Base-by-base conservation (phyloP, 2,113 vertebrate species). In the Pimephales promelas region DNA sequence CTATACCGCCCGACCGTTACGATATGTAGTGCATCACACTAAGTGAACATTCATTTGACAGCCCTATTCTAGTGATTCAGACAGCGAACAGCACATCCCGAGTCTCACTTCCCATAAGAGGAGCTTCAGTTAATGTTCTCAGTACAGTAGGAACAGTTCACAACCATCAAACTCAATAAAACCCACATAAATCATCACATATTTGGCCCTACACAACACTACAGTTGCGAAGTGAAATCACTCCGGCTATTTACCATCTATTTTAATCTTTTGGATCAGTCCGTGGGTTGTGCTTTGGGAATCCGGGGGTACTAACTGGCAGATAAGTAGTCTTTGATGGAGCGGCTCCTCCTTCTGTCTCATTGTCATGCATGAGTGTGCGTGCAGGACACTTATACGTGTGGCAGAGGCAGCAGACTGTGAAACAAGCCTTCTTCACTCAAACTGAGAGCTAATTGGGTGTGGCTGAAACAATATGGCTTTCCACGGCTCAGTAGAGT, bases 361-460 rank as follows among this genome's bases (percentile, higher is more conserved):
- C 49, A 28, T 80, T 68, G 74, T 76, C 62, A 86, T 66, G 84
- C 79, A 68, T 72, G 86, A 71, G 72, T 22, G 81, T 52, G 57
- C 20, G 31, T 84, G 61, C 68, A 71, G 22, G 85, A 79, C 70
- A 75, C 26, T 61, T 49, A 74, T 31, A 14, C 4, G 28, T 81
- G 83, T 82, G 85, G 71, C 81, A 54, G 18, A 22, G 57, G 83
- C 83, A 80, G 49, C 86, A 85, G 87, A 86, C 86, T 84, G 87
- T 84, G 81, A 90, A 88, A 89, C 78, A 54, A 83, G 71, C 80
- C 87, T 81, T 61, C 82, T 68, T 83, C 62, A 64, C 74, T 86
- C 87, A 85, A 82, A 86, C 89, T 88, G 86, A 57, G 87, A 85
- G 84, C 81, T 88, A 88, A 90, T 89, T 87, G 84, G 88, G 83